Conservation (phyloP, 2,797 vertebrate genomes). For the Anabacerthia variegaticeps region DNA sequence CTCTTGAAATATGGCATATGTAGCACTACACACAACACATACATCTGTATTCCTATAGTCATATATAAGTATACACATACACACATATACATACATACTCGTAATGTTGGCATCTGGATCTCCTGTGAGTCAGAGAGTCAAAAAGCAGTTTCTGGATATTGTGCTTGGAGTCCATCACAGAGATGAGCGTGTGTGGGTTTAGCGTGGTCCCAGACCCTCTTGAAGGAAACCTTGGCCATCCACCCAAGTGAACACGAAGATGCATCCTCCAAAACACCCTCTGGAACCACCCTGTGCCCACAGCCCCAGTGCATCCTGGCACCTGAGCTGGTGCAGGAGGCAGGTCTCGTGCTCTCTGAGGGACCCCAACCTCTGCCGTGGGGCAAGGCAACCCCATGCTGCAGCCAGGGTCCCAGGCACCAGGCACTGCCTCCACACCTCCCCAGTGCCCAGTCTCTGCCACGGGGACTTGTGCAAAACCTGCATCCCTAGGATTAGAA, state of each 20-base stretch:
- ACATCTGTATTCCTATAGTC: not conserved
- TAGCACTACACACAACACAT: not conserved
- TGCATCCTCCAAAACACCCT: not conserved
- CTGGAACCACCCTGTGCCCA: fast-evolving
- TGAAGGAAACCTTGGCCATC: not conserved
- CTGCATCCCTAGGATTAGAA: fast-evolving
- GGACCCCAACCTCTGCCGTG: not conserved
- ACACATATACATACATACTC: not conserved
- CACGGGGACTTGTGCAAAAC: fast-evolving
- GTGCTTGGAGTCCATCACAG: not conserved
- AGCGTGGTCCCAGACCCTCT: fast-evolving
- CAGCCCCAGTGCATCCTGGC: not conserved
- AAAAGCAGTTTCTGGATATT: not conserved
- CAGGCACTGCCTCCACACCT: not conserved
- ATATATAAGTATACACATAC: not conserved
- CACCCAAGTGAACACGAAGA: fast-evolving
- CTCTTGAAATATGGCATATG: not conserved
- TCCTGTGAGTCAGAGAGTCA: not conserved
- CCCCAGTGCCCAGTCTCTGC: fast-evolving
- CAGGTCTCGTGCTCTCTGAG: fast-evolving
- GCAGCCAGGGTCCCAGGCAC: not conserved
- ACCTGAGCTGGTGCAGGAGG: fast-evolving
- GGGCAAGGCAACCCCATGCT: constrained; percentile 21
- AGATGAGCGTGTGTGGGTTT: fast-evolving
- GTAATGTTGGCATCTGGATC: not conserved